These are phyloP conservation scores for Phaonia tiefii DNA, from an alignment of 2,888 invertebrate genomes.

Conservation along the genomic window DNA sequence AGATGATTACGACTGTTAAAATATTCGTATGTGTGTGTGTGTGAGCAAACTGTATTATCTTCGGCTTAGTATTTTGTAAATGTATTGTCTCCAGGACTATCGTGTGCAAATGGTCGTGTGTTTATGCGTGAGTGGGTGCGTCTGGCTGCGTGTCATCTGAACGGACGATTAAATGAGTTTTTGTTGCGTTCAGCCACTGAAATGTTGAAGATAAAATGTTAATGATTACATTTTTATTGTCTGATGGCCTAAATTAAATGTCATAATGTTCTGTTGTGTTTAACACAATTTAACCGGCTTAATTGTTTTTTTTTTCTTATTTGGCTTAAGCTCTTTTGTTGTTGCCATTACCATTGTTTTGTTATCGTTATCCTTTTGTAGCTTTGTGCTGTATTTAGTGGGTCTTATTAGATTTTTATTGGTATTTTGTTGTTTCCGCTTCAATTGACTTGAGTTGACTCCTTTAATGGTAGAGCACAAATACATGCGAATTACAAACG, in stretches of 20 bases:
- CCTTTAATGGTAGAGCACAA: neutral
- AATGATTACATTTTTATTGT: conserved; percentile 54
- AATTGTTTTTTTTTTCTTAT: conserved; percentile 18
- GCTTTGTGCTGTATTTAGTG: neutral
- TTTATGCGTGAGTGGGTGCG: neutral
- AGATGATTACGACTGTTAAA: conserved; percentile 25
- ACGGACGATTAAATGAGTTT: conserved; percentile 7
- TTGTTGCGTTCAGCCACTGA: conserved; percentile 7
- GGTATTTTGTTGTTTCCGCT: neutral
- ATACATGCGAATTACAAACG: too few relatives aligned
- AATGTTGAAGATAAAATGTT: conserved; percentile 29
- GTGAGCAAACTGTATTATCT: too few relatives aligned
- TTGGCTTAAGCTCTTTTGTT: neutral
- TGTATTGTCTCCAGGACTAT: too few relatives aligned
- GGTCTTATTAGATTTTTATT: conserved; percentile 21
- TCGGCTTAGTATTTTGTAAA: too few relatives aligned
- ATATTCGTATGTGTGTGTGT: neutral
- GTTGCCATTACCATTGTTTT: too few relatives aligned
- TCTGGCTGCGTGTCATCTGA: neutral
- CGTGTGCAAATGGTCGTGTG: neutral
- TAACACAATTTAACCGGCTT: conserved; percentile 35
- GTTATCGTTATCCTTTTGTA: too few relatives aligned
- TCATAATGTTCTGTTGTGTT: conserved; percentile 46
- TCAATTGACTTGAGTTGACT: conserved; percentile 2
- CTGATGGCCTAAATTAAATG: conserved; percentile 48